Base-by-base conservation (phyloP, 2,113 vertebrate species). In the Poeciliopsis retropinna region DNA sequence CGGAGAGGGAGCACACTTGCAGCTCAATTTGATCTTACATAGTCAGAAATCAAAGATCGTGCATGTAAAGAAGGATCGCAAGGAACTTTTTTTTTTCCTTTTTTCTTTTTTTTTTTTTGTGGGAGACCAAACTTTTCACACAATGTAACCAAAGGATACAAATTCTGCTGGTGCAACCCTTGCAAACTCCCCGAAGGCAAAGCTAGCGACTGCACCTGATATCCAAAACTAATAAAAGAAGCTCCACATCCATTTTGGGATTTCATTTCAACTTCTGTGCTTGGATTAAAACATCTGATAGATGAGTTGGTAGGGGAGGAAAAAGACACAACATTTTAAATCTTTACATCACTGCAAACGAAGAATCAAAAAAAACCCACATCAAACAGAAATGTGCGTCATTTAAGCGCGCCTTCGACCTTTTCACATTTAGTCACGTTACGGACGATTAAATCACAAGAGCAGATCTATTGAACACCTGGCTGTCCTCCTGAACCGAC, bases 21-120 rank as follows among this genome's bases (percentile, higher is more conserved):
- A 86, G 89, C 88, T 90, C 88, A 92, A 92, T 94, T 93, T 94
- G 92, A 94, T 95, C 92, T 92, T 90, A 93, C 93, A 92, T 93
- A 82, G 88, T 89, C 87, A 88, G 85, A 93, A 94, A 94, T 95
- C 93, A 94, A 94, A 94, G 92, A 91, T 89, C 51, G 82, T 76
- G 90, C 90, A 78, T 92, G 91, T 93, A 92, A 92, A 93, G 87
- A 92, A 75, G 85, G 77, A 89, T 88, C 76, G 82, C 87, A 91
- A 73, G 80, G 89, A 91, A 89, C 90, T 93, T 92, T 91, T 89
- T 57, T 37, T 89, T 60, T 37, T n/a, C 29, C 8, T 30, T 47
- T 73, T 72, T 81, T 84, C 85, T 80, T 83, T 31, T 9, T 29
- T 47, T 73, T 72, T 81, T 84, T 86, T 80, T 83, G 86, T 79